phyloP scores from a whole-genome alignment of 2,888 invertebrate species.

The Orthosia cruda region DNA sequence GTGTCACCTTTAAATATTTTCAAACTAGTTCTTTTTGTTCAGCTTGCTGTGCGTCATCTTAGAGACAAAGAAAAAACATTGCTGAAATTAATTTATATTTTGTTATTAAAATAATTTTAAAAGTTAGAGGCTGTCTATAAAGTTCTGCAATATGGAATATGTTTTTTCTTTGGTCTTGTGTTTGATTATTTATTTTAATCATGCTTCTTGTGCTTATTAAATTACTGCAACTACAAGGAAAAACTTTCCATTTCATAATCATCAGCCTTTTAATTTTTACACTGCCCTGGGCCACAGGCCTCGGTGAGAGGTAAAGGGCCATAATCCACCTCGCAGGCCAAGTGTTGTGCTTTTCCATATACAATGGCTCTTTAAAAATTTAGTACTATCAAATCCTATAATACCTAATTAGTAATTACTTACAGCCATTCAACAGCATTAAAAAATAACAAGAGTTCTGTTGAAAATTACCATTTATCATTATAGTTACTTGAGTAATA shows the following conservation, averaged over 20 bases:
- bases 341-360: too few species aligned
- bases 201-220: not conserved
- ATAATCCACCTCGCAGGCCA: too few species aligned
- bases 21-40: conserved; percentile 62
- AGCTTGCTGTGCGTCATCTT: conserved; percentile 41
- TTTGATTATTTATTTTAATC: conserved; percentile 49
- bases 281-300: too few species aligned
- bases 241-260: not conserved
- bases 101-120: not conserved
- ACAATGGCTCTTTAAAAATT: too few species aligned
- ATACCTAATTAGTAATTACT: too few species aligned
- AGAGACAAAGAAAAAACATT: conserved; percentile 87
- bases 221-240: not conserved
- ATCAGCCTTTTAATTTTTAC: not conserved
- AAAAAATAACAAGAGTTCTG: not conserved
- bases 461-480: not conserved
- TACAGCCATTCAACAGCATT: not conserved
- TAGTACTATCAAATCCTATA: too few species aligned
- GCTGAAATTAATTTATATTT: not conserved
- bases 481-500: not conserved
- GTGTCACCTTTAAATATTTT: conserved; percentile 85
- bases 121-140: not conserved
- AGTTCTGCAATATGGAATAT: not conserved
- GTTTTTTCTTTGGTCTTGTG: conserved; percentile 90
- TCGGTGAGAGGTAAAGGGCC: too few species aligned